phyloP scores from a whole-genome alignment of 2,797 vertebrate genomes.

The Orestias chungarensis region DNA sequence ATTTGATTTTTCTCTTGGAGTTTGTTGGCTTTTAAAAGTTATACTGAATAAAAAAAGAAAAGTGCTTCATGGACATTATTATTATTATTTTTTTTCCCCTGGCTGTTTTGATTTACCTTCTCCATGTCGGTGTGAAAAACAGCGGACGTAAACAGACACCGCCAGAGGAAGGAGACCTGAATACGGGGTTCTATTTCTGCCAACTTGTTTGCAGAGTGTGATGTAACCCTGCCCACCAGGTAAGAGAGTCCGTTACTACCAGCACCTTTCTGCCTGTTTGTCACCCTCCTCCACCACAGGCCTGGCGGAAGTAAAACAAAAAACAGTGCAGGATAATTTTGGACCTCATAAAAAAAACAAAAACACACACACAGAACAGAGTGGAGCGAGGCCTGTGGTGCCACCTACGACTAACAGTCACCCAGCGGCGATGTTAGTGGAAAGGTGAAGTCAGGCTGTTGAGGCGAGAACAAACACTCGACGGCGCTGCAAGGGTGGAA shows the following conservation, averaged over 20 bases:
- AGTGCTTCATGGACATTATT: not conserved
- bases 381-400: slow-evolving; percentile 15
- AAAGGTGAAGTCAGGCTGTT: not conserved
- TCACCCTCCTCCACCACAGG: slow-evolving; percentile 40
- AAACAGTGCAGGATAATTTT: slow-evolving; percentile 43
- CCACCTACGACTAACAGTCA: slow-evolving; percentile 15
- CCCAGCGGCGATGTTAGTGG: slow-evolving; percentile 9
- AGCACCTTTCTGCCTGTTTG: slow-evolving; percentile 32
- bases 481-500: slow-evolving; percentile 14
- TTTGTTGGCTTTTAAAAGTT: not conserved
- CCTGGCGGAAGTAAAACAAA: slow-evolving; percentile 26
- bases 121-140: not conserved
- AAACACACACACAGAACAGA: slow-evolving; percentile 7
- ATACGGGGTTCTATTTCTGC: slow-evolving; percentile 9
- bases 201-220: slow-evolving; percentile 7
- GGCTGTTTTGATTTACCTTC: not conserved
- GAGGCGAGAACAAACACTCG: slow-evolving; percentile 1
- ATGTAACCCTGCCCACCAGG: slow-evolving; percentile 49
- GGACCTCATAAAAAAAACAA: slow-evolving; percentile 27
- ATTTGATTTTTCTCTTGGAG: too few relatives aligned
- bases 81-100: too few relatives aligned
- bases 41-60: not conserved
- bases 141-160: not conserved
- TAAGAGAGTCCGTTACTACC: slow-evolving; percentile 36
- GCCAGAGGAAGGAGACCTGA: not conserved